Evolutionary conservation across 2,797 vertebrate genomes (phyloP), one percentile per base, ranked within the genome.

Genomic region (Paramormyrops hopkinsi): DNA sequence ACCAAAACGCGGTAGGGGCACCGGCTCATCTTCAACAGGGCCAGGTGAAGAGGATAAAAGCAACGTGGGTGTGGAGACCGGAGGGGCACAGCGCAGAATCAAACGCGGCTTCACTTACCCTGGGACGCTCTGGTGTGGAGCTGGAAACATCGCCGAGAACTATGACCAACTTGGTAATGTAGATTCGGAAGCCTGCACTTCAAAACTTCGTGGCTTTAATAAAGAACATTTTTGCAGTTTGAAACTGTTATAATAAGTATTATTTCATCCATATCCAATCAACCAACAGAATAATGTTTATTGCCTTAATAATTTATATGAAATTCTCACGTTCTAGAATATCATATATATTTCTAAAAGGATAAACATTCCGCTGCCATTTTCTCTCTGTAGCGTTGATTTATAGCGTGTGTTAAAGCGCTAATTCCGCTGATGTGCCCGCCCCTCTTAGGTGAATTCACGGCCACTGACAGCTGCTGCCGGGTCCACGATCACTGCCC

Each of bases 401-500:
- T 69, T 69, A 69, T 33, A 29, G 65, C n/a, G 2, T 14, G 69
- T 37, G 29, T 76, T 33, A 46, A 46, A 76, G 11, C 69, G 53
- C 88, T 88, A 37, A 53, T 50, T 33, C n/a, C 25, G 50, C 50
- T 73, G 76, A 54, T 29, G 5, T 56, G 46, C 22, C 83, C 22
- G 17, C 37, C 51, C 33, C 2, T 54, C 69, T 41, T 92, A 99
- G 98, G 97, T 25, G 95, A 97, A 3, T 96, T 97, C 90, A 93
- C 91, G 54, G 95, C 97, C 91, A 96, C 97, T 0, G 97, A 99
- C 90, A 94, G 93, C 46, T 99, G 97, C 94, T 99, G 98, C 94
- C 96, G 98, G 53, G 95, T 94, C 8, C 98, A 99, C 0, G 97
- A 97, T 92, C 97, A 97, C 92, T 98, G 98, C 89, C 95, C 96